Conservation (phyloP, 2,113 vertebrate genomes). For the Lophura nycthemera region DNA sequence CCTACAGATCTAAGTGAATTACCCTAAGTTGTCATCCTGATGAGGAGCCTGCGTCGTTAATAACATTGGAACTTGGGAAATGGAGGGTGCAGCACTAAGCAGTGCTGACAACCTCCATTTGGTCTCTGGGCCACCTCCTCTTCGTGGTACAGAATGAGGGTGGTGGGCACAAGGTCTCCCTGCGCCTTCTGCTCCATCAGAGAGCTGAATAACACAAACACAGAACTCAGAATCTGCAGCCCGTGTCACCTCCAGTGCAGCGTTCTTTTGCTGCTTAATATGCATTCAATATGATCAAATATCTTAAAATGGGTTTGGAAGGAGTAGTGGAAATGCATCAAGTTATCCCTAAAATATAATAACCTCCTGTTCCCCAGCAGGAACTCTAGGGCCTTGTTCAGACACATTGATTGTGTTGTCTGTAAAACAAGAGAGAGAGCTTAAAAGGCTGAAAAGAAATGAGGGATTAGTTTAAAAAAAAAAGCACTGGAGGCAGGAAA, state of each 20-base stretch:
- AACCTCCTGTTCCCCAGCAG: not conserved
- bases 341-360: not conserved
- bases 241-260: not conserved
- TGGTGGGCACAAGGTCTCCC: not conserved
- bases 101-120: not conserved
- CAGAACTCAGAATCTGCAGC: not conserved
- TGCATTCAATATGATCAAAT: not conserved
- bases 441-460: conserved; percentile 7
- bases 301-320: not conserved
- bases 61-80: too few relatives aligned
- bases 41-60: not conserved
- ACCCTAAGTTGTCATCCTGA: not conserved
- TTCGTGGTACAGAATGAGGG: not conserved
- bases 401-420: not conserved
- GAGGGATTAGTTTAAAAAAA: not conserved
- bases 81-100: not conserved
- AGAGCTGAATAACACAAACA: not conserved
- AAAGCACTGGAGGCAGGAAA: not conserved
- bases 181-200: not conserved
- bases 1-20: not conserved
- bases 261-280: not conserved
- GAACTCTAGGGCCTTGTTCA: not conserved
- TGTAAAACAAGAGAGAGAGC: not conserved
- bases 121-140: too few relatives aligned
- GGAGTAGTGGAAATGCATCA: not conserved